Base-by-base conservation (phyloP, 2,113 vertebrate species). In the Verasper variegatus region DNA sequence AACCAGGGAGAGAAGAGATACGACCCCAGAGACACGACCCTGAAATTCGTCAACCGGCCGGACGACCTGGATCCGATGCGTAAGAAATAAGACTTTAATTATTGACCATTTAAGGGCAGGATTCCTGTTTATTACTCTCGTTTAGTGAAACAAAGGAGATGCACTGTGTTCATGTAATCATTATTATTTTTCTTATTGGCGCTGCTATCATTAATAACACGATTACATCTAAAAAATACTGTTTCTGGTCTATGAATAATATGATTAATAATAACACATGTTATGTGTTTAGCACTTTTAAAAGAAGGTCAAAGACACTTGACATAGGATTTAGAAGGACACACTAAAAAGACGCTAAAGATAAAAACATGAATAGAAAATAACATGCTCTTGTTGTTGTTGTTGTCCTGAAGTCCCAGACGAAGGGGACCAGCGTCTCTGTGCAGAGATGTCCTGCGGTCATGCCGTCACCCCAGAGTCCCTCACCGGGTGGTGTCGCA, bases 381-480 rank as follows among this genome's bases (percentile, higher is more conserved):
- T 9, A 37, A 37, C 35, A 6, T 31, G 27, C 27, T 31, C 27
- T 31, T 31, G 27, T 31, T 31, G 27, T 31, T 31, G 27, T 56
- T 68, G 56, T 23, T 67, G 12, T 35, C 27, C 62, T 71, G 74
- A 18, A 94, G 90, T 90, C 0, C 37, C 81, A 15, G 94, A 94
- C 0, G 93, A 93, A 17, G 93, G 89, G 62, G 92, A 92, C 2
- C 0, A 13, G 47, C 3, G 21, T 42, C 90, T 89, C 21, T 54
- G 93, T 12, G 90, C 91, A 15, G 59, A 94, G 80, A 95, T 95
- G 94, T 93, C 94, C 52, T 95, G 94, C 55, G 93, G 94, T 1
- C 94, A 95, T 11, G 94, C 92, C 0, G 94, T 95, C 26, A 92
- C 92, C 2, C 91, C 94, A 0, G 42, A 93, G 51, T 93, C 92